Conservation (phyloP, 2,888 invertebrate species). For the Agrotis clavis region DNA sequence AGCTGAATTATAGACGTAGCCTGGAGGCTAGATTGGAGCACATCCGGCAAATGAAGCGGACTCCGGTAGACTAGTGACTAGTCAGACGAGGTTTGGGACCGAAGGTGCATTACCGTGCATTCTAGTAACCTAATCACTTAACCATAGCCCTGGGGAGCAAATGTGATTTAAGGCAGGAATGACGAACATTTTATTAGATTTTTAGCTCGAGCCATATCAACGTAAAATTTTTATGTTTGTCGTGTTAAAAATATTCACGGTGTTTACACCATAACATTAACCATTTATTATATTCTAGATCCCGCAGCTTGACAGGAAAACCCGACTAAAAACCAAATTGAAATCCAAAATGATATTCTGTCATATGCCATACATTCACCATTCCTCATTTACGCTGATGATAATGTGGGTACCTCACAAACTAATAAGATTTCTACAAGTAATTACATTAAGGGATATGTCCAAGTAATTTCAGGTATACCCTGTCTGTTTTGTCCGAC, state of each 20-base stretch:
- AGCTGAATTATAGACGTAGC: slow-evolving; percentile 42
- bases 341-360: background rate
- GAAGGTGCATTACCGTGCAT: slow-evolving; percentile 23
- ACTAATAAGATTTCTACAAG: slow-evolving; percentile 32
- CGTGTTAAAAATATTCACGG: too few relatives aligned
- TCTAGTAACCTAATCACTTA: slow-evolving; percentile 25
- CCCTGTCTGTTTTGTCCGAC: slow-evolving; percentile 42
- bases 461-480: slow-evolving; percentile 36
- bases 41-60: slow-evolving; percentile 23
- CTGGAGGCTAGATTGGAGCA: slow-evolving; percentile 18
- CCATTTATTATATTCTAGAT: too few relatives aligned
- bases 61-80: background rate
- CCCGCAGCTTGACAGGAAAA: too few relatives aligned
- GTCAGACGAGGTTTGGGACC: slow-evolving; percentile 19
- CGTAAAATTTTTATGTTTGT: background rate
- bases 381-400: background rate
- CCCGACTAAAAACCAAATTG: background rate
- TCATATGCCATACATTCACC: background rate
- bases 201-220: background rate
- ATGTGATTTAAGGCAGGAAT: background rate
- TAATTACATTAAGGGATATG: slow-evolving; percentile 42
- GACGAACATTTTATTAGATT: background rate
- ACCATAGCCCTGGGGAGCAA: slow-evolving; percentile 2
- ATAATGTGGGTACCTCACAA: background rate
- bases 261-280: too few relatives aligned